A percentile compares a stretch with the other conserved stretches of the same genome.
Evolutionary conservation across 2,888 invertebrate genomes (phyloP).

Genomic region (Mellilla xanthometata): DNA sequence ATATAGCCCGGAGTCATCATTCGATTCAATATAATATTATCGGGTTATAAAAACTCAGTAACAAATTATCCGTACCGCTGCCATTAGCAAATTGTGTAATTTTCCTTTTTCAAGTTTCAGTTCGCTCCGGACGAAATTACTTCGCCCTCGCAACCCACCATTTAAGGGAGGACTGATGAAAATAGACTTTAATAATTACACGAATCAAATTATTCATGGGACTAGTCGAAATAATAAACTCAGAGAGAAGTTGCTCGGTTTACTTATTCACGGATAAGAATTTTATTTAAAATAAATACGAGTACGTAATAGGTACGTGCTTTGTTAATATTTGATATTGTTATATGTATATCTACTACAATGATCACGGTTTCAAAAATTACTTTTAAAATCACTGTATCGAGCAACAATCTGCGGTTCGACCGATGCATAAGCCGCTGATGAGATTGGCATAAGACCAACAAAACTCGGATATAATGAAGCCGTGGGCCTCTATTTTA

Average conservation of each 20-base stretch:
- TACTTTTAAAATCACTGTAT: background rate
- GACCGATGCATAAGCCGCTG: constrained; percentile 19
- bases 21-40: constrained; percentile 53
- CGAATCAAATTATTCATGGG: constrained; percentile 53
- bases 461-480: constrained; percentile 32
- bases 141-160: constrained; percentile 66
- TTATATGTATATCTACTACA: too few species aligned
- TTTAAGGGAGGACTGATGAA: constrained; percentile 68
- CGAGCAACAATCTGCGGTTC: constrained; percentile 15
- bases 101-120: constrained; percentile 76
- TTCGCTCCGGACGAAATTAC: constrained; percentile 70
- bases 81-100: constrained; percentile 80
- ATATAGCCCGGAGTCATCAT: constrained; percentile 22
- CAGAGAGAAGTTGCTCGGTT: constrained; percentile 16
- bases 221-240: constrained; percentile 33
- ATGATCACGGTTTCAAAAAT: too few species aligned
- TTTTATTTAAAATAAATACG: too few species aligned
- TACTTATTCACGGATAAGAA: constrained; percentile 9
- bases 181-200: constrained; percentile 65
- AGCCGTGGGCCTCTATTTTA: constrained; percentile 7
- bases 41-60: constrained; percentile 59
- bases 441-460: constrained; percentile 34
- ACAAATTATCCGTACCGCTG: constrained; percentile 63
- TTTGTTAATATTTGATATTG: too few species aligned
- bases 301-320: too few species aligned